Evolutionary conservation across 2,888 invertebrate genomes (phyloP), one percentile per base, ranked within the genome.

Genomic region (Phyllotreta cruciferae): DNA sequence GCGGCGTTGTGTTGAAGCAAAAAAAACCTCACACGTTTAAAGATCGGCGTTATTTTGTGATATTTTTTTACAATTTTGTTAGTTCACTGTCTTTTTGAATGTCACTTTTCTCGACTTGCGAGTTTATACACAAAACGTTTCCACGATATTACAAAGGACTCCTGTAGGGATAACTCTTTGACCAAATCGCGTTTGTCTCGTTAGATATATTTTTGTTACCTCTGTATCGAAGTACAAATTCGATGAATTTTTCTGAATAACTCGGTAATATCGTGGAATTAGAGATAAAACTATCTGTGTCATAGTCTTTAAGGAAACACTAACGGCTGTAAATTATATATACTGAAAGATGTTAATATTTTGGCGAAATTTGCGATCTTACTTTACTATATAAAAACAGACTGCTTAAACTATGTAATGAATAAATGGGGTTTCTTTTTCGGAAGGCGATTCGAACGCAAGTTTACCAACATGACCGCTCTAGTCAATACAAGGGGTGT

Each of bases 41-140:
- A 44, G 58, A 7, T 60, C 37, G 42, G n/a, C 13, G 11, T 13
- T 34, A 49, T 13, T 50, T 60, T 52, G 52, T 60, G 58, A 60
- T 52, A 52, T 52, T 58, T 58, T 24, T 50, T 58, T 58, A 58
- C 50, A 57, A 50, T 58, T 58, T 58, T 58, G 58, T 58, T 58
- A 58, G 41, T 58, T 58, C 36, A 58, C 58, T 50, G 9, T 49
- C 9, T 42, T 50, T 58, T 13, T 56, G 36, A 52, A 13, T 50
- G 36, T 38, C 52, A 52, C 38, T 36, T 7, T 37, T 7, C 10
- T 10, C 6, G 9, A 47, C 11, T 14, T 6, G 13, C 1, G 24
- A 7, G 47, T 24, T 47, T 47, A 24, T 47, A 47, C 11, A 47
- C 47, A 47, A 44, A 44, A 14, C 14, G 34, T 47, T 41, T 47